Evolutionary conservation across 2,113 vertebrate genomes (phyloP), one percentile per base, ranked within the genome.

Genomic region (Lamprotornis superbus): DNA sequence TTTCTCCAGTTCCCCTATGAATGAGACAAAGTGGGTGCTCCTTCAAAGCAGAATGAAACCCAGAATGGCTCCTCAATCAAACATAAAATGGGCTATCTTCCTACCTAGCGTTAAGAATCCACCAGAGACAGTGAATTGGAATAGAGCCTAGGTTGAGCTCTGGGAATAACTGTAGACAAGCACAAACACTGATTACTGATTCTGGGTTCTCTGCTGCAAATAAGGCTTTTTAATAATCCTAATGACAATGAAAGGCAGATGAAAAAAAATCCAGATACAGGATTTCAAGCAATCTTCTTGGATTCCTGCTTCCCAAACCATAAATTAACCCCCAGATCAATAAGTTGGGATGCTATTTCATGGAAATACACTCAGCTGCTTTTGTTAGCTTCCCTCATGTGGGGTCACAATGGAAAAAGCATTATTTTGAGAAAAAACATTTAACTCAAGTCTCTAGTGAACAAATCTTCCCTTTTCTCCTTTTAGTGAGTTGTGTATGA

Each of bases 271-370:
- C 44, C 69, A 82, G 85, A 89, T 37, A 89, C 82, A 94, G 83
- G 70, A 74, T 95, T 92, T 87, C 89, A 83, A 78, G 78, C 80
- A 96, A 90, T 92, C 57, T 87, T 75, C 88, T 76, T 73, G 85
- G 68, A 92, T 90, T 94, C 87, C 78, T 92, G 73, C 70, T 89
- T 92, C 71, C 67, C 40, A 14, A 91, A 95, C 89, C 77, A 94
- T 93, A 97, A 96, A 96, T 95, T 97, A 97, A 93, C 80, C 90
- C 59, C 67, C 25, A 69, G 80, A 96, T 96, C 95, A 95, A 77
- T 94, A 95, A 50, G 35, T 59, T 88, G 81, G 70, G 82, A 93
- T 84, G 40, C 67, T 65, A 90, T 87, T 94, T 90, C 76, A 91
- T 86, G 86, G 90, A 49, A 90, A 89, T 78, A 75, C 68, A 47